Evolutionary conservation across 2,797 vertebrate genomes (phyloP).

Genomic region (Lemur catta): DNA sequence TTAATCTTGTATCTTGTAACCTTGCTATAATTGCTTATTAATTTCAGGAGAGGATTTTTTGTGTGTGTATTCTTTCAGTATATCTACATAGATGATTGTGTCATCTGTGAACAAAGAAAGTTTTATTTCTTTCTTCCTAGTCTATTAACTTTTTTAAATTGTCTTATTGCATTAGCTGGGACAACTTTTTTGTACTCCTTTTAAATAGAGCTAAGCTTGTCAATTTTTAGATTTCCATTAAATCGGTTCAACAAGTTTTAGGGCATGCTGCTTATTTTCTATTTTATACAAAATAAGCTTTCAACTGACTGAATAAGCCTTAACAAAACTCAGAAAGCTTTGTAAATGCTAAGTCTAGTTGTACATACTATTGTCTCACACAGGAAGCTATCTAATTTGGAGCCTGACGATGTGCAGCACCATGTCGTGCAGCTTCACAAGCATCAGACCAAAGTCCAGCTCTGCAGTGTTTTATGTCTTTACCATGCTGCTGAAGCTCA

Average conservation of each 20-base stretch:
- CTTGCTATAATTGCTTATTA: neutral
- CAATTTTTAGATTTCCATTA: neutral
- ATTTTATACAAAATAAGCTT: neutral
- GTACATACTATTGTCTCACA: neutral
- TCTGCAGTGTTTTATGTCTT: neutral
- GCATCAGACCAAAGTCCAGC: neutral
- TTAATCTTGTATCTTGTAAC: neutral
- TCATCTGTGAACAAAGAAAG: neutral
- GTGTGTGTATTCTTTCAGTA: neutral
- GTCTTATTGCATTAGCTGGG: neutral
- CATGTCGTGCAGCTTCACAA: fast-evolving
- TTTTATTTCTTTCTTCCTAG: neutral
- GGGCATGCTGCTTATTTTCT: neutral
- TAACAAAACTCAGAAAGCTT: neutral
- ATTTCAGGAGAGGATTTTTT: neutral
- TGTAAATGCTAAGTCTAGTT: neutral
- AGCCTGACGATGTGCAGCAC: neutral
- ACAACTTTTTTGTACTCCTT: neutral
- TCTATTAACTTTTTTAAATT: neutral
- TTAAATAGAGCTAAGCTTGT: neutral
- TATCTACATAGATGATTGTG: neutral
- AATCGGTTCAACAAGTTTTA: neutral
- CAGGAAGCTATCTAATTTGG: too few species aligned
- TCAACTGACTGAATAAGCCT: neutral
- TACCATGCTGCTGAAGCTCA: neutral